A percentile compares a stretch with the other conserved stretches of the same genome.
phyloP scores from a whole-genome alignment of 2,797 vertebrate species.

The Galago senegalensis region DNA sequence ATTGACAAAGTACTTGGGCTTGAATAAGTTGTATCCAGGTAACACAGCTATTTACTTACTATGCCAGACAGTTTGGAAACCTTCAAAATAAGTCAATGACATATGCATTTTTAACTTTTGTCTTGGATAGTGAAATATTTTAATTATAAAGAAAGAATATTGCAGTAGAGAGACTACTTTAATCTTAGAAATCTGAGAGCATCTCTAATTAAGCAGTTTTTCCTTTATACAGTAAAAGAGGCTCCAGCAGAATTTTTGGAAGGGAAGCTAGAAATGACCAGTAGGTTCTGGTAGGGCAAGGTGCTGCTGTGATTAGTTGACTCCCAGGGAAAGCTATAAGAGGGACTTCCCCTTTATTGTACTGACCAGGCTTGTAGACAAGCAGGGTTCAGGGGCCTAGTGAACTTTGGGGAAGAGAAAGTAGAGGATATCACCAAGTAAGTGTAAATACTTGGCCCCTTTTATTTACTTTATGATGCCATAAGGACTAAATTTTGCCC shows the following conservation, averaged over 20 bases:
- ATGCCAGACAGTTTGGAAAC: neutral
- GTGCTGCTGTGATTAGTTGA: neutral
- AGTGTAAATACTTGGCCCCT: neutral
- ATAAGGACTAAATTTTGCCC: neutral
- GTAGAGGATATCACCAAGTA: neutral
- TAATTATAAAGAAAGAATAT: neutral
- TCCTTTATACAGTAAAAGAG: neutral
- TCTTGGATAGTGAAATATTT: neutral
- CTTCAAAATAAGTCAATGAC: neutral
- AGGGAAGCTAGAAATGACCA: neutral
- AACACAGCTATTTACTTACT: neutral
- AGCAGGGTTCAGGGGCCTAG: neutral
- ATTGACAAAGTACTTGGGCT: neutral
- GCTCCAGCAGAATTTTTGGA: neutral
- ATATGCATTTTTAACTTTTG: neutral
- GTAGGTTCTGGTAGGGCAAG: neutral
- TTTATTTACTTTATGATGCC: neutral
- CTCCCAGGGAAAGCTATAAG: neutral
- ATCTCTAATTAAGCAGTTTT: neutral
- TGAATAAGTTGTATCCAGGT: neutral
- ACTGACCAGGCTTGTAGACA: neutral
- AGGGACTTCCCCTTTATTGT: rapidly evolving
- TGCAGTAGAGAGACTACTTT: neutral
- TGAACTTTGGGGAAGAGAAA: neutral
- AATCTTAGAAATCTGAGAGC: neutral